A percentile compares a stretch with the other conserved stretches of the same genome.
These are phyloP conservation scores for Henricia sp. DNA, from an alignment of 53 echinoderm and acorn worm genomes.

Conservation along the genomic window DNA sequence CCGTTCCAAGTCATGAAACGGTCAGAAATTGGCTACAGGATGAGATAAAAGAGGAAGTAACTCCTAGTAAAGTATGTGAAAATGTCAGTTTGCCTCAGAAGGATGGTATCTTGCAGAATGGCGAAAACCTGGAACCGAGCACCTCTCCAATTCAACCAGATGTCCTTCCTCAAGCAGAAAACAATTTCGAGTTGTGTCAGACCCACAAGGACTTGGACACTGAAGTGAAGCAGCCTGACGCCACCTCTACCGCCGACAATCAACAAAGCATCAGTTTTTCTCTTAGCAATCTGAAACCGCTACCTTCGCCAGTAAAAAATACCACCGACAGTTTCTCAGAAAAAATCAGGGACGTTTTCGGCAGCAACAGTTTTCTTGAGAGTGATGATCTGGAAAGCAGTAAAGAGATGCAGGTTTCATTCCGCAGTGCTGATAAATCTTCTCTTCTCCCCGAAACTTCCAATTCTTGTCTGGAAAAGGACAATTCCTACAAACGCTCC, in stretches of 20 bases:
- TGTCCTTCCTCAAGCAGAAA: too few species aligned
- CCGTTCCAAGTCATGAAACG: background rate
- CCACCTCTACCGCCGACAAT: background rate
- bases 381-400: conserved; percentile 7
- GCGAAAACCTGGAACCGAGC: background rate
- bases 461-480: too few species aligned
- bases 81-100: background rate
- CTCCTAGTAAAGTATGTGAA: too few species aligned
- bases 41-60: too few species aligned
- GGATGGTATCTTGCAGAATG: background rate
- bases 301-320: background rate
- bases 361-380: conserved; percentile 18
- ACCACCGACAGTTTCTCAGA: conserved; percentile 13
- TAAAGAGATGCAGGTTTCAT: background rate
- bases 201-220: background rate
- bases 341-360: conserved; percentile 15
- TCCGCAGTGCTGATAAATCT: too few species aligned
- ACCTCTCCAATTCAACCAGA: background rate
- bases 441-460: too few species aligned
- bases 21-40: background rate
- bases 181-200: too few species aligned
- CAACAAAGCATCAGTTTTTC: too few species aligned
- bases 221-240: background rate
- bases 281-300: too few species aligned
- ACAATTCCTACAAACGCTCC: too few species aligned